phyloP scores from a whole-genome alignment of 37 sponge, comb jelly and placozoan genomes.

The Beroe forskalii region DNA sequence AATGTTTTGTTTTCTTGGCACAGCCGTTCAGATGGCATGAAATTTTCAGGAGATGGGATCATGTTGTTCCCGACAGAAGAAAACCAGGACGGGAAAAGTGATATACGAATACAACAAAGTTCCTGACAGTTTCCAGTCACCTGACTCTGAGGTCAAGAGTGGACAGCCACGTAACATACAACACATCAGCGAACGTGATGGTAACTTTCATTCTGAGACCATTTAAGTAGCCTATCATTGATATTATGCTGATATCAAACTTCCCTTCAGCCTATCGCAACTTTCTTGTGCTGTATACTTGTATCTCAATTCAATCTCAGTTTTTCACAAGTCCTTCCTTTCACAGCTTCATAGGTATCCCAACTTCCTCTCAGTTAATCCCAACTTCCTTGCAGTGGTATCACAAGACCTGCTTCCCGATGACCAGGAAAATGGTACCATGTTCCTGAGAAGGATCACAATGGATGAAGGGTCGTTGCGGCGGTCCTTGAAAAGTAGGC shows the following conservation, averaged over 20 bases:
- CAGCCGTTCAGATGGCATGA: no score
- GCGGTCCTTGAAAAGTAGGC: constrained; percentile 13
- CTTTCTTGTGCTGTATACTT: no score
- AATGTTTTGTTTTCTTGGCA: no score
- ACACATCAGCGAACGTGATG: constrained; percentile 60
- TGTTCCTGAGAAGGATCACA: constrained; percentile 50
- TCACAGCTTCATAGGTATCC: no score
- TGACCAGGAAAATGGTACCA: constrained; percentile 56
- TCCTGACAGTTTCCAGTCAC: constrained; percentile 41
- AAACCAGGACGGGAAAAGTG: constrained; percentile 33
- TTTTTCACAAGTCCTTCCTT: no score
- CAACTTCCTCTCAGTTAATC: no score
- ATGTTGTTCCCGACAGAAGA: constrained; percentile 57
- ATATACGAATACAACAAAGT: constrained; percentile 51
- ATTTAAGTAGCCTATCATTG: no score
- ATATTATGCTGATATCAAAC: no score
- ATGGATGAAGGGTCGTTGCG: constrained; percentile 52
- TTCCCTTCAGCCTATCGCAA: no score
- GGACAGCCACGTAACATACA: neutral
- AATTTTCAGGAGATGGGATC: constrained; percentile 44
- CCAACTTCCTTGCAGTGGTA: constrained; percentile 41
- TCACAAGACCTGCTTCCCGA: constrained; percentile 53
- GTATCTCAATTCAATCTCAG: no score
- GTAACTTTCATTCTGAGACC: no score
- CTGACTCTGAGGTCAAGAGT: neutral